Percentiles rank a stretch among this genome's conserved stretches.
Conservation (phyloP, 2,113 vertebrate genomes). For the Myotis yumanensis region DNA sequence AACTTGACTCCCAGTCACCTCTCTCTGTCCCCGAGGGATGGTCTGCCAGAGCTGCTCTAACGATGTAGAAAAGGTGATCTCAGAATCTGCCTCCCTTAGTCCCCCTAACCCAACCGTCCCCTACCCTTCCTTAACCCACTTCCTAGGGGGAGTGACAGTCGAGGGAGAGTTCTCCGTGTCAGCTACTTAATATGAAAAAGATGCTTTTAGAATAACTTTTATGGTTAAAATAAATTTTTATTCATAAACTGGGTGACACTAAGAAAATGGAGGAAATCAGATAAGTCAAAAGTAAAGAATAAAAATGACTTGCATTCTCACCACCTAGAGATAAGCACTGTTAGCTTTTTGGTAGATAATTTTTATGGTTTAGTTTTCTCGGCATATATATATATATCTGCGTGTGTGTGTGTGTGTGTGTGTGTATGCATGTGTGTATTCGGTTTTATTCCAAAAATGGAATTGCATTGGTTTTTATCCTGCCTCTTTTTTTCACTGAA, state of each 20-base stretch:
- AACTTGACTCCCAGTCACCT: not conserved
- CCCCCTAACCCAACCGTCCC: not conserved
- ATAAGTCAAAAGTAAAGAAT: not conserved
- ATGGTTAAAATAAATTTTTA: conserved; percentile 8
- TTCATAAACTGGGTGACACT: not conserved
- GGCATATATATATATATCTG: not conserved
- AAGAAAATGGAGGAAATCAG: conserved; percentile 17
- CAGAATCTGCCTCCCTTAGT: not conserved
- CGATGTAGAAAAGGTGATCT: not conserved
- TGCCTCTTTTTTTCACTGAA: not conserved
- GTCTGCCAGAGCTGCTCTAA: not conserved
- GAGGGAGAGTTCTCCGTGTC: not conserved
- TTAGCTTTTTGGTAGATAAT: not conserved
- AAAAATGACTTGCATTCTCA: not conserved
- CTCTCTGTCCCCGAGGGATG: not conserved
- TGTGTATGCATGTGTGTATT: not conserved
- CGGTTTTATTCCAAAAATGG: not conserved
- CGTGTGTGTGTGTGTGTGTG: not conserved
- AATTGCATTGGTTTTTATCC: not conserved
- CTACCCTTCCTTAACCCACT: not conserved
- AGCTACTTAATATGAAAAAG: not conserved
- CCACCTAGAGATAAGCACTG: not conserved
- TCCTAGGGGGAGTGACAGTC: not conserved
- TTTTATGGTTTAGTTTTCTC: not conserved
- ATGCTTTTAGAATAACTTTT: conserved; percentile 26